These are phyloP conservation scores for Synanthedon vespiformis DNA, from an alignment of 2,888 invertebrate genomes.

Conservation along the genomic window DNA sequence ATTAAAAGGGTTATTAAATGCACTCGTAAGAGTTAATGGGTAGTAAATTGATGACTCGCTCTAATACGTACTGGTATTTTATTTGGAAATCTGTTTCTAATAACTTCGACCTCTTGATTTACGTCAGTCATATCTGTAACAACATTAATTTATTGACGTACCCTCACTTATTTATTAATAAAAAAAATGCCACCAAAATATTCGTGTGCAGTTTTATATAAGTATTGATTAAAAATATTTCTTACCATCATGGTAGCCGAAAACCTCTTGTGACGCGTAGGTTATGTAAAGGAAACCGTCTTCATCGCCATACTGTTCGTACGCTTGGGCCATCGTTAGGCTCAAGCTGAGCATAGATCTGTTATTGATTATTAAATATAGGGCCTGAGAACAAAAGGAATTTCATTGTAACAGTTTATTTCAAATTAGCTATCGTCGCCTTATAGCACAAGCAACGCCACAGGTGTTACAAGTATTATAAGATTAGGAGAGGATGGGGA, in stretches of 20 bases:
- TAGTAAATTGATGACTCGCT: background rate
- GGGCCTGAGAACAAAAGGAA: constrained; percentile 65
- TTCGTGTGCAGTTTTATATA: no score
- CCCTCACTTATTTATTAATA: background rate
- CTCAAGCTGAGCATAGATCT: constrained; percentile 85
- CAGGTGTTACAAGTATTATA: no score
- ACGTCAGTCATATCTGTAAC: constrained; percentile 26
- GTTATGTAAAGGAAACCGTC: constrained; percentile 92
- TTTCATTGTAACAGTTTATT: background rate
- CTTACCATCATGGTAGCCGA: constrained; percentile 73
- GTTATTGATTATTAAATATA: constrained; percentile 87
- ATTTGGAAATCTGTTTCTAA: constrained; percentile 80
- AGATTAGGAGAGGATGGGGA: no score
- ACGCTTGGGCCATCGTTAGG: constrained; percentile 84
- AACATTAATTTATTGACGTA: background rate
- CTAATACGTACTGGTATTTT: constrained; percentile 79
- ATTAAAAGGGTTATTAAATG: background rate
- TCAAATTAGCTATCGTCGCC: no score
- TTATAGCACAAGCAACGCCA: no score
- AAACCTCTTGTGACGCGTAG: constrained; percentile 91
- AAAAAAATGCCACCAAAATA: no score
- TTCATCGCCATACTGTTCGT: constrained; percentile 79
- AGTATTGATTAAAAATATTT: background rate
- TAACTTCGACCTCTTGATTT: constrained; percentile 76
- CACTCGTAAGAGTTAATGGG: background rate